Evolutionary conservation across 2,797 vertebrate species (phyloP).

Genomic region (Podarcis lilfordi): DNA sequence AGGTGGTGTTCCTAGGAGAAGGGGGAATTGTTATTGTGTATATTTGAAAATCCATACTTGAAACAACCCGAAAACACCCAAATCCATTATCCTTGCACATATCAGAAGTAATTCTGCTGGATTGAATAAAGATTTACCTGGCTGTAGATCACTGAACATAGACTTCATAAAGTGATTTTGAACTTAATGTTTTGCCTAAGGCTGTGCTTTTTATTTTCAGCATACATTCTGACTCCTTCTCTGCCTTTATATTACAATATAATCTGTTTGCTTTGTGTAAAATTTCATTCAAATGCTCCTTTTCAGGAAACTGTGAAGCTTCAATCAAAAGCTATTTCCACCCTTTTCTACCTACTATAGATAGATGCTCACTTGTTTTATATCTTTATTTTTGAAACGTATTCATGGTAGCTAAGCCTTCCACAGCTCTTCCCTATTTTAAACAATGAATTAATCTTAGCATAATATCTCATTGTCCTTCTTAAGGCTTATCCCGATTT

Average conservation of each 20-base stretch:
- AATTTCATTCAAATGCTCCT: background rate
- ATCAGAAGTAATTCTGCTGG: background rate
- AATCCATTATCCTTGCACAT: background rate
- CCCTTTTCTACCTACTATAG: background rate
- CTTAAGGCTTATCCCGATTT: background rate
- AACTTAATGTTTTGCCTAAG: background rate
- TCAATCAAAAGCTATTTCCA: background rate
- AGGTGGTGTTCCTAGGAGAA: background rate
- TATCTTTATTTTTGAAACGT: background rate
- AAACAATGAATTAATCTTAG: too few relatives aligned
- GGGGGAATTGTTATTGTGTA: background rate
- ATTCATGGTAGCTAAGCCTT: background rate
- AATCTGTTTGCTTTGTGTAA: background rate
- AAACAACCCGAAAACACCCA: background rate
- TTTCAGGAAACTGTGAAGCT: background rate
- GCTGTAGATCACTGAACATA: background rate
- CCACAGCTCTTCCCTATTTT: background rate
- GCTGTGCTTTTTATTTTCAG: background rate
- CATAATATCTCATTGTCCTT: background rate
- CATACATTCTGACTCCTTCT: background rate
- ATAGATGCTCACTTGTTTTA: rapidly evolving
- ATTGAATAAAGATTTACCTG: background rate
- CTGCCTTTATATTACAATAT: background rate
- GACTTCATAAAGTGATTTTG: background rate
- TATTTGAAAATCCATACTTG: background rate